These are phyloP conservation scores for Vanessa atalanta DNA, from an alignment of 1,140 invertebrate genomes.

Conservation along the genomic window DNA sequence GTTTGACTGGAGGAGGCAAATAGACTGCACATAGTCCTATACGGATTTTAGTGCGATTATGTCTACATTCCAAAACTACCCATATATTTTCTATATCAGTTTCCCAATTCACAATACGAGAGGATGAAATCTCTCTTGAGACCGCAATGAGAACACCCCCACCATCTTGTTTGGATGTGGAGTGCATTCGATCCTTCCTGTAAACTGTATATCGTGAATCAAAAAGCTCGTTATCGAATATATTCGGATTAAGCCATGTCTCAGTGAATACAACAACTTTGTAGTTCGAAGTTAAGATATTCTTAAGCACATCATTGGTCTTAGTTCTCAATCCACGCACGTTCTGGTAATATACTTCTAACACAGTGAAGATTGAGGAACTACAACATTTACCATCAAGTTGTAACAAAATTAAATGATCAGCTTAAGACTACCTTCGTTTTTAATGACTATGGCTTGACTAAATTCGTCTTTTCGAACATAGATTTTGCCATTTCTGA, in stretches of 20 bases:
- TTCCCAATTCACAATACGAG: slow-evolving; percentile 6
- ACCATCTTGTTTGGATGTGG: slow-evolving; percentile 16
- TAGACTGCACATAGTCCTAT: slow-evolving; percentile 2
- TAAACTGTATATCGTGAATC: slow-evolving; percentile 17
- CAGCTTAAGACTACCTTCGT: slow-evolving; percentile 1
- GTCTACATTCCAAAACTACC: slow-evolving; percentile 8
- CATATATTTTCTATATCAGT: slow-evolving; percentile 19
- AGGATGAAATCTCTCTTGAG: slow-evolving; percentile 1
- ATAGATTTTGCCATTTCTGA: slow-evolving; percentile 17
- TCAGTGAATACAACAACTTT: slow-evolving; percentile 24
- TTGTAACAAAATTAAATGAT: not conserved
- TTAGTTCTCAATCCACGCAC: slow-evolving; percentile 22
- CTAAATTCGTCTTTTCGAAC: slow-evolving; percentile 13
- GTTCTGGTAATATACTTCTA: slow-evolving; percentile 27
- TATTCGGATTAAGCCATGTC: slow-evolving; percentile 8
- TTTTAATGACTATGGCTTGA: slow-evolving; percentile 6
- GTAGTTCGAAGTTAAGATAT: slow-evolving; percentile 12
- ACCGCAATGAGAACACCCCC: slow-evolving; percentile 14
- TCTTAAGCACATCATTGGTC: slow-evolving; percentile 14
- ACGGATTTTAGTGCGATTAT: not conserved
- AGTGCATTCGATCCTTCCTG: not conserved
- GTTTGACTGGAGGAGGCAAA: slow-evolving; percentile 1
- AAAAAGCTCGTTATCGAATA: not conserved
- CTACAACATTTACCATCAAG: not conserved
- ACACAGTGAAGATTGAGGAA: slow-evolving; percentile 1